Evolutionary conservation across 2,888 invertebrate species (phyloP), one percentile per base, ranked within the genome.

Genomic region (Lasiommata megera): DNA sequence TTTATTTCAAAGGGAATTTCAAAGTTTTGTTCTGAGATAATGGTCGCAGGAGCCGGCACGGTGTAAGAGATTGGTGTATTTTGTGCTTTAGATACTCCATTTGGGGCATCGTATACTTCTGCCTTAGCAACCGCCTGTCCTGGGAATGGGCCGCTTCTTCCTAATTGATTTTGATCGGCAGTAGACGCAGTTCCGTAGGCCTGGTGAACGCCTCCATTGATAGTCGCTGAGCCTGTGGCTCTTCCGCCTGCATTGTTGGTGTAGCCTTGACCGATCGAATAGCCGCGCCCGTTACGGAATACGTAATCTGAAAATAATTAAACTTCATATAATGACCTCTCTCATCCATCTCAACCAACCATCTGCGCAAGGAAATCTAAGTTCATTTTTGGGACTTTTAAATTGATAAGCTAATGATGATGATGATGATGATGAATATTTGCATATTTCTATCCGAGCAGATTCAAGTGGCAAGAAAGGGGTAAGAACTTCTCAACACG

Each of bases 231-330:
- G 23, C 79, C 77, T 7, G 71, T 73, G 1, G 85, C 86, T 48
- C 70, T 69, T 62, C 79, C 81, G 12, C 73, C 74, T 36, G 73
- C 61, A 62, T 69, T 76, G 65, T 67, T 74, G 66, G 73, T 80
- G 71, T 73, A 74, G 12, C 79, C 86, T 48, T 81, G 73, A 17
- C 84, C 80, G 16, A 74, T 61, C 23, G 84, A 74, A 65, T 76
- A 83, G 54, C 77, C 72, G 11, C 88, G 87, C 69, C 80, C 81
- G 68, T 81, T 78, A 73, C 88, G 88, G 74, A 72, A 77, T 36
- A 76, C 17, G 40, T 76, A 70, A 70, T 78, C 87, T 88, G 70
- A 0, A 53, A 63, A 40, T 14, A 38, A 67, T 62, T 23, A 48
- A n/a, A 12, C 3, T 23, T 23, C 23, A 3, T 23, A 5, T 23